Evolutionary conservation across 2,888 invertebrate genomes (phyloP).

Genomic region (Plebejus argus): DNA sequence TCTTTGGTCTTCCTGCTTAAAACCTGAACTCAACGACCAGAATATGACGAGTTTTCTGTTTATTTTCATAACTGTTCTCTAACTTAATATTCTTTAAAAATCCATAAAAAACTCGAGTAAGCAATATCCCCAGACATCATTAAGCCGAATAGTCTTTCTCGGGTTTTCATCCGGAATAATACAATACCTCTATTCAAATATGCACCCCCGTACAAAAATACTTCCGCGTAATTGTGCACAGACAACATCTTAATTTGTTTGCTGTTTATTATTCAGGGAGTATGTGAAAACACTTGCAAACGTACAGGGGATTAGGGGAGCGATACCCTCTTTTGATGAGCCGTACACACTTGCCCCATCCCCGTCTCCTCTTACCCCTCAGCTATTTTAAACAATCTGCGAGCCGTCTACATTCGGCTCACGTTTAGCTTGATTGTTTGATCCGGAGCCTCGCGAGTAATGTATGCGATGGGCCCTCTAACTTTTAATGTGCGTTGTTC

Average conservation of each 20-base stretch:
- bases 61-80: no score
- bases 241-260: slow-evolving; percentile 25
- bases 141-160: background rate
- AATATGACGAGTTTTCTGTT: no score
- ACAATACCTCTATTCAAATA: background rate
- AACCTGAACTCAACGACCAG: no score
- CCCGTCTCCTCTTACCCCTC: background rate
- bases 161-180: slow-evolving; percentile 1
- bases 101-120: background rate
- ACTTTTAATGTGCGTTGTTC: slow-evolving; percentile 50
- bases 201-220: slow-evolving; percentile 17
- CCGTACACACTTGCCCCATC: background rate
- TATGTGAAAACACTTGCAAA: slow-evolving; percentile 20
- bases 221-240: slow-evolving; percentile 20
- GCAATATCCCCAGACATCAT: background rate
- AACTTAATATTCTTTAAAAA: background rate
- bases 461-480: slow-evolving; percentile 49
- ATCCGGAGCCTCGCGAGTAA: slow-evolving; percentile 45
- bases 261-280: slow-evolving; percentile 24
- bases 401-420: slow-evolving; percentile 37
- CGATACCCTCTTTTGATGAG: slow-evolving; percentile 19
- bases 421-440: slow-evolving; percentile 44
- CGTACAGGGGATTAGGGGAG: slow-evolving; percentile 8
- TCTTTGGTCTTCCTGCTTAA: no score
- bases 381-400: slow-evolving; percentile 27